A percentile compares a stretch with the other conserved stretches of the same genome.
phyloP scores from a whole-genome alignment of 2,888 invertebrate genomes.

The Rotaria socialis region DNA sequence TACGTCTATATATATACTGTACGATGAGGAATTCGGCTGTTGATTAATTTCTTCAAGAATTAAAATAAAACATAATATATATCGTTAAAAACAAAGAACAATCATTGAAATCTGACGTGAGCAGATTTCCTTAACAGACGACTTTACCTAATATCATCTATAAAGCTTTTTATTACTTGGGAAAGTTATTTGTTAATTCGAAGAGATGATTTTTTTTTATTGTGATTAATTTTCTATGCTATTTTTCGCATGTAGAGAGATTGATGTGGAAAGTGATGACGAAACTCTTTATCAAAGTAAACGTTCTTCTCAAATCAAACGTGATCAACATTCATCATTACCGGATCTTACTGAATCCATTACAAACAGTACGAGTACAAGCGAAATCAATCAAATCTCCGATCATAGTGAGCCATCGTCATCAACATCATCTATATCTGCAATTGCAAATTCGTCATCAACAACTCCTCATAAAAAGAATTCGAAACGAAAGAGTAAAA shows the following conservation, averaged over 20 bases:
- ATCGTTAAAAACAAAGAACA: too few species aligned
- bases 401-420: slow-evolving; percentile 18
- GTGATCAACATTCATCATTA: slow-evolving; percentile 32
- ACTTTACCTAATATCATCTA: neutral
- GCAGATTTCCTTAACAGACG: too few species aligned
- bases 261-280: slow-evolving; percentile 34
- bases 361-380: neutral
- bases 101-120: too few species aligned
- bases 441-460: neutral
- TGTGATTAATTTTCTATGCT: neutral
- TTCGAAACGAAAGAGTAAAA: neutral
- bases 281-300: slow-evolving; percentile 37
- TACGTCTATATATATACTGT: too few species aligned
- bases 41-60: too few species aligned
- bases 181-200: neutral
- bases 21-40: too few species aligned
- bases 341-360: neutral
- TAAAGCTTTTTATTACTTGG: neutral
- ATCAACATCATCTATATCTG: slow-evolving; percentile 14
- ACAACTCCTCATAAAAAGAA: neutral
- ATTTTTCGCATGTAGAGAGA: neutral
- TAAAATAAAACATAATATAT: too few species aligned
- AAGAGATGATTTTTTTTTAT: neutral
- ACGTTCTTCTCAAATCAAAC: slow-evolving; percentile 14
- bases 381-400: neutral